phyloP scores from a whole-genome alignment of 2,888 invertebrate species.

The Lamproptera curius region DNA sequence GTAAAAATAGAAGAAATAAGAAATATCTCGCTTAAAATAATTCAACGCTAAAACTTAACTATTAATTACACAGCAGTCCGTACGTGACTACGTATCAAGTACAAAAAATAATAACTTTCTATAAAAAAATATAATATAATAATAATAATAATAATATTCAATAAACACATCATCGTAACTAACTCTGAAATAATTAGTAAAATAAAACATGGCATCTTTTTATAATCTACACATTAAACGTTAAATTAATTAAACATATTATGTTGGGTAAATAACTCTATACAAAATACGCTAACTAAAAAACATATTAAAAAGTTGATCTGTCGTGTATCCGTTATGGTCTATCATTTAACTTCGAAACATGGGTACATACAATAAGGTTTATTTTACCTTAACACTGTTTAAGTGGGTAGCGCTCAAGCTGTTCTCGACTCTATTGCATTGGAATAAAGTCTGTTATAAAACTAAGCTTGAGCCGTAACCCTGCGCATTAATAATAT shows the following conservation, averaged over 20 bases:
- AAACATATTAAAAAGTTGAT: constrained; percentile 38
- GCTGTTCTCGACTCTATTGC: constrained; percentile 6
- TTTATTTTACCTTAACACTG: constrained; percentile 15
- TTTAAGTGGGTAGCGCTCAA: constrained; percentile 15
- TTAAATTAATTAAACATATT: constrained; percentile 42
- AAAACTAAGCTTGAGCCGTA: constrained; percentile 14
- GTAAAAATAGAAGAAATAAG: constrained; percentile 50
- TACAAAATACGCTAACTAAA: constrained; percentile 34
- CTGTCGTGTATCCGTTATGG: constrained; percentile 37
- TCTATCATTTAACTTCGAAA: constrained; percentile 18
- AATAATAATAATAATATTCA: no score
- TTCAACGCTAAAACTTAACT: constrained; percentile 67
- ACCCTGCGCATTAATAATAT: constrained; percentile 40
- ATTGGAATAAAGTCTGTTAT: constrained; percentile 10
- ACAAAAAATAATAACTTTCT: constrained; percentile 73
- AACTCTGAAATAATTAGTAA: constrained; percentile 60
- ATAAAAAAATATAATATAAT: constrained; percentile 69
- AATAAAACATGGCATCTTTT: constrained; percentile 73
- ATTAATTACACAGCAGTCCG: constrained; percentile 63
- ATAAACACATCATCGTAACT: constrained; percentile 60
- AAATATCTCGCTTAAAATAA: constrained; percentile 52
- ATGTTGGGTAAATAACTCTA: constrained; percentile 39
- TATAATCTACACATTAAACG: constrained; percentile 43
- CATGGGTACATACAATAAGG: constrained; percentile 9
- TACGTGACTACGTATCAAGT: constrained; percentile 59